phyloP scores from a whole-genome alignment of 2,113 vertebrate species.

The Camelus bactrianus region DNA sequence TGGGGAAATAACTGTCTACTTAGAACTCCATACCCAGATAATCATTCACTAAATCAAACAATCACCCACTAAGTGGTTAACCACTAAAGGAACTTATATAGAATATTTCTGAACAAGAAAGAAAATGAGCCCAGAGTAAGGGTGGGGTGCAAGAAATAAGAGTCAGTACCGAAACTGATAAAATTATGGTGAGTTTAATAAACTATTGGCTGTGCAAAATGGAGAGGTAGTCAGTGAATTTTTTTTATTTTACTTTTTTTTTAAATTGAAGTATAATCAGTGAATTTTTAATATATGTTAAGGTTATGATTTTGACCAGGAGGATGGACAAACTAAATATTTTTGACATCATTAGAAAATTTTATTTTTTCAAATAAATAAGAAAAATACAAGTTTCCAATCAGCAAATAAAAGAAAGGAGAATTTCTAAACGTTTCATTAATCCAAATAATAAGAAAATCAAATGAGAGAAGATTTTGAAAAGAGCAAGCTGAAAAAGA shows the following conservation, averaged over 20 bases:
- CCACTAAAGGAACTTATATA: background rate
- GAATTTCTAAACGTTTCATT: background rate
- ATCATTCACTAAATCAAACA: background rate
- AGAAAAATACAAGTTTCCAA: background rate
- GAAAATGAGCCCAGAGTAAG: background rate
- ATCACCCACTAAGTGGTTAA: background rate
- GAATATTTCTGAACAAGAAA: background rate
- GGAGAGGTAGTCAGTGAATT: background rate
- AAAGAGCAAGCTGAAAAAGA: background rate
- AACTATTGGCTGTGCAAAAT: background rate
- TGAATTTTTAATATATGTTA: background rate
- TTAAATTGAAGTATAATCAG: background rate
- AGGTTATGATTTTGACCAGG: background rate
- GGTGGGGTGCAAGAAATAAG: background rate
- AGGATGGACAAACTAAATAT: background rate
- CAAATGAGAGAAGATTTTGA: background rate
- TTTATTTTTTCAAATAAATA: background rate
- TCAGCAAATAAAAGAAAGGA: background rate
- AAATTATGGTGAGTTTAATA: background rate
- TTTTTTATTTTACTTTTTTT: background rate
- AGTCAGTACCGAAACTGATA: background rate
- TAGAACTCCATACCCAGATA: background rate
- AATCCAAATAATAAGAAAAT: background rate
- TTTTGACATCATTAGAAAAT: conserved; percentile 2
- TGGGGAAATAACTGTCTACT: background rate